Conservation (phyloP, 1,140 invertebrate species). For the Lasaia peninsularis region DNA sequence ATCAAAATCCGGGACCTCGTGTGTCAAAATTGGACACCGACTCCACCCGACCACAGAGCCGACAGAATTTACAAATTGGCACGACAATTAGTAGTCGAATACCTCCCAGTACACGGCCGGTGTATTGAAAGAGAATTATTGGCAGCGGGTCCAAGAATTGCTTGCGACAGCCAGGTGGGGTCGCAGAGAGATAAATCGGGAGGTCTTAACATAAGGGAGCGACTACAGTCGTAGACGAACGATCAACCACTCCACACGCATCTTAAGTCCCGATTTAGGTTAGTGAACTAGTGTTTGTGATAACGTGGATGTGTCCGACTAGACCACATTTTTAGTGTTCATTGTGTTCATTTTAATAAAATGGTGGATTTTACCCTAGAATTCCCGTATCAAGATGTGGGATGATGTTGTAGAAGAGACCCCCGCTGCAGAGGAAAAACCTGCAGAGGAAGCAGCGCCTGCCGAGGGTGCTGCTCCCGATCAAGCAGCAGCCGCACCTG, state of each 20-base stretch:
- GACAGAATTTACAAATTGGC: slow-evolving; percentile 52
- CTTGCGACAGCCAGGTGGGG: slow-evolving; percentile 68
- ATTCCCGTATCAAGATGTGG: slow-evolving; percentile 58
- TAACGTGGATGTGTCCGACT: slow-evolving; percentile 15
- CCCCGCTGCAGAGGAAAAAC: slow-evolving; percentile 20
- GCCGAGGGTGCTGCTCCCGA: slow-evolving; percentile 32
- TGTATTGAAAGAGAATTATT: slow-evolving; percentile 74
- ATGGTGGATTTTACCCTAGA: slow-evolving; percentile 49
- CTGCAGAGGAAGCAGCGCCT: slow-evolving; percentile 32
- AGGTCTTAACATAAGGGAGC: slow-evolving; percentile 44
- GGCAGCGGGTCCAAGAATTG: slow-evolving; percentile 48
- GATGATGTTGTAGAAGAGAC: slow-evolving; percentile 64
- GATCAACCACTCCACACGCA: slow-evolving; percentile 62
- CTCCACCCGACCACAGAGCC: slow-evolving; percentile 16
- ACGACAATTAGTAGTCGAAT: slow-evolving; percentile 51
- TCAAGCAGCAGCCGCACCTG: slow-evolving; percentile 43
- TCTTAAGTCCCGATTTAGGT: slow-evolving; percentile 55
- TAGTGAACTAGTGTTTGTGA: slow-evolving; percentile 37
- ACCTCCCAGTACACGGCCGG: slow-evolving; percentile 59
- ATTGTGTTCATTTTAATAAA: slow-evolving; percentile 26
- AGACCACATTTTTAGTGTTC: slow-evolving; percentile 4
- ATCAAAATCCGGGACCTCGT: too few species aligned
- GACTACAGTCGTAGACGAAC: slow-evolving; percentile 61
- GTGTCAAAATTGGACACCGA: too few species aligned
- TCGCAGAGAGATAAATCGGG: slow-evolving; percentile 70